A percentile compares a stretch with the other conserved stretches of the same genome.
phyloP scores from a whole-genome alignment of 2,888 invertebrate species.

The Augiades crinisus region DNA sequence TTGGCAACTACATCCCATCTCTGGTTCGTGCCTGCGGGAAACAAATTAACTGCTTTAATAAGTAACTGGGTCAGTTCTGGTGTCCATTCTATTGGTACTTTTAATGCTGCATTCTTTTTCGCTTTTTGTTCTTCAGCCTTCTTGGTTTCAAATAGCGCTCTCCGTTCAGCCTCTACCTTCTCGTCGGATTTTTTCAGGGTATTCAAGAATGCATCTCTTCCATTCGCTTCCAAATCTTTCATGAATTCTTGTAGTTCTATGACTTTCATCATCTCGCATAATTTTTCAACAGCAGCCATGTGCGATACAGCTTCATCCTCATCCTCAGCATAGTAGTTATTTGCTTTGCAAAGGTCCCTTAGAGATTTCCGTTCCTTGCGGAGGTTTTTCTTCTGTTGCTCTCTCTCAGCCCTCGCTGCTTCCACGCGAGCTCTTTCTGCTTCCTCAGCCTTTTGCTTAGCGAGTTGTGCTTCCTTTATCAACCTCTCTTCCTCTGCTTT shows the following conservation, averaged over 20 bases:
- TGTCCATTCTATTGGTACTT: conserved; percentile 87
- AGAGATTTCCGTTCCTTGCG: conserved; percentile 93
- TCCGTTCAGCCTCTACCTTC: conserved; percentile 89
- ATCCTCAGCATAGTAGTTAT: conserved; percentile 88
- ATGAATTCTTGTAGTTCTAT: conserved; percentile 89
- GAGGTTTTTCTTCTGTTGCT: conserved; percentile 90
- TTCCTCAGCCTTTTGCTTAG: conserved; percentile 89
- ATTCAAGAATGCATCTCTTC: conserved; percentile 84
- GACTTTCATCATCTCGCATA: conserved; percentile 90
- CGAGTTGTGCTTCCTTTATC: conserved; percentile 85
- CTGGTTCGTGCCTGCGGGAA: conserved; percentile 97
- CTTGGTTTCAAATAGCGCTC: conserved; percentile 78
- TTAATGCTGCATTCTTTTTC: conserved; percentile 67
- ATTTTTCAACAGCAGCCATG: conserved; percentile 95
- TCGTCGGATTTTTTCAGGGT: conserved; percentile 87
- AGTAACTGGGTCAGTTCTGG: conserved; percentile 93
- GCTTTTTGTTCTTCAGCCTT: conserved; percentile 67
- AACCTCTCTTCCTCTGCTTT: conserved; percentile 92
- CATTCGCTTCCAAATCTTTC: conserved; percentile 83
- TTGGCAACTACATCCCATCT: conserved; percentile 97
- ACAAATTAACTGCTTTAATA: conserved; percentile 98
- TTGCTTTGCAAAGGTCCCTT: conserved; percentile 89
- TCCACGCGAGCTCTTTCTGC: conserved; percentile 92
- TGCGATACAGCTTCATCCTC: conserved; percentile 88
- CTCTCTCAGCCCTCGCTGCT: conserved; percentile 91